Evolutionary conservation across 37 sponge, comb jelly and placozoan species (phyloP).

Genomic region (Spongilla lacustris): DNA sequence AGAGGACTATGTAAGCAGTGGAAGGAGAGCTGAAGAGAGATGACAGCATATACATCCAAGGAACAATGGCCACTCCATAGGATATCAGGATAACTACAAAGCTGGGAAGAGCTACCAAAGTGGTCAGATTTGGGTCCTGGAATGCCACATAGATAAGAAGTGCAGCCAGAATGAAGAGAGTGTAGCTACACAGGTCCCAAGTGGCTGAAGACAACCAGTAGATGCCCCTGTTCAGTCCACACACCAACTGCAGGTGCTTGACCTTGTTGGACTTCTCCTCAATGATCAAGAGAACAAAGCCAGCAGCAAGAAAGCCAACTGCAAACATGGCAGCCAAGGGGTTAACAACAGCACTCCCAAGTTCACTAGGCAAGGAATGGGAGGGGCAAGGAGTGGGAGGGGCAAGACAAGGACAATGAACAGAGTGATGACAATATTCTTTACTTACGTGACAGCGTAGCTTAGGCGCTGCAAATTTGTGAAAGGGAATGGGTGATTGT

Average conservation of each 20-base stretch:
- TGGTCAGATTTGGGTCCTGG: constrained; percentile 40
- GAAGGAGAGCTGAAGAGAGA: constrained; percentile 85
- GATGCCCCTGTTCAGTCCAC: constrained; percentile 77
- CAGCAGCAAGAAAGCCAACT: constrained; percentile 83
- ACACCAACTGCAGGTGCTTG: constrained; percentile 85
- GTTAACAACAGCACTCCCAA: constrained; percentile 56
- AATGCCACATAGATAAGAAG: constrained; percentile 46
- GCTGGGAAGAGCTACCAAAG: constrained; percentile 37
- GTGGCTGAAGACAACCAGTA: constrained; percentile 86
- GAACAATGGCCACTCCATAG: constrained; percentile 82
- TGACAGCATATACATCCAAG: constrained; percentile 87
- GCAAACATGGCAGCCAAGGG: constrained; percentile 85
- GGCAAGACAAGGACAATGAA: not conserved
- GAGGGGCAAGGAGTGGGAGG: not conserved
- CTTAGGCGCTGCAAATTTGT: constrained; percentile 31
- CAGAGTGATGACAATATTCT: not conserved
- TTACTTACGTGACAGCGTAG: constrained; percentile 3
- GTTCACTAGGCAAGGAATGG: constrained; percentile 50
- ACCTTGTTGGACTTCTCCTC: constrained; percentile 79
- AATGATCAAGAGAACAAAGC: constrained; percentile 77
- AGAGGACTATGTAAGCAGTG: constrained; percentile 80
- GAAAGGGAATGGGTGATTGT: constrained; percentile 55
- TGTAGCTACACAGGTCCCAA: constrained; percentile 84
- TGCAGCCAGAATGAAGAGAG: constrained; percentile 18
- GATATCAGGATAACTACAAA: constrained; percentile 69